Conservation (phyloP, 1,140 invertebrate species). For the Drosophila arawakana region DNA sequence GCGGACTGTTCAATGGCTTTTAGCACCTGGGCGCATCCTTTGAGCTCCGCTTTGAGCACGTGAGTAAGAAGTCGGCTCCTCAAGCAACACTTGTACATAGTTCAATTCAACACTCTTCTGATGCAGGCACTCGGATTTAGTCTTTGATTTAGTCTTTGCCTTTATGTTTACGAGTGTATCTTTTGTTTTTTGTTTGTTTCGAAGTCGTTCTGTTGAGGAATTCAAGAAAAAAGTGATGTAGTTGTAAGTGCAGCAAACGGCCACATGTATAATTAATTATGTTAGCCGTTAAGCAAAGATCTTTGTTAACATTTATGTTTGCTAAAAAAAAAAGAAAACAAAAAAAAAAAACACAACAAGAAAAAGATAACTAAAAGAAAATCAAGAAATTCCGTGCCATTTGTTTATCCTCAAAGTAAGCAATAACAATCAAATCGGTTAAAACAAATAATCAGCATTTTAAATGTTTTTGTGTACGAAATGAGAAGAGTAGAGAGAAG, state of each 20-base stretch:
- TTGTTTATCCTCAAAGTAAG: constrained; percentile 77
- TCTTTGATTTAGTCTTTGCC: constrained; percentile 44
- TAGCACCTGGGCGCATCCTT: constrained; percentile 78
- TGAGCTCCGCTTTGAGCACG: constrained; percentile 51
- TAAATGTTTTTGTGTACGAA: constrained; percentile 59
- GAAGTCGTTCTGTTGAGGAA: constrained; percentile 57
- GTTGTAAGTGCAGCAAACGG: constrained; percentile 75
- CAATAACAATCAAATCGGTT: constrained; percentile 79
- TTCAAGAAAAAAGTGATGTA: constrained; percentile 82
- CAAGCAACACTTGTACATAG: constrained; percentile 56
- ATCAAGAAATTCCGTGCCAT: constrained; percentile 79
- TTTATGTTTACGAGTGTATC: constrained; percentile 42
- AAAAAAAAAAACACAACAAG: constrained; percentile 4
- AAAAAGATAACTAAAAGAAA: constrained; percentile 26
- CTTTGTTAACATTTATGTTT: constrained; percentile 75
- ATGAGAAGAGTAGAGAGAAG: constrained; percentile 15
- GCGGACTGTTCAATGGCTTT: constrained; percentile 64
- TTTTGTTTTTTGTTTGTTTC: constrained; percentile 17
- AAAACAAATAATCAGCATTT: constrained; percentile 65
- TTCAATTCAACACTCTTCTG: constrained; percentile 39
- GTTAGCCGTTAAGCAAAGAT: constrained; percentile 43
- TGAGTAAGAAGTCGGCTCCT: constrained; percentile 59
- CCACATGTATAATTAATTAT: constrained; percentile 29
- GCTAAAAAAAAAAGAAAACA: constrained; percentile 50
- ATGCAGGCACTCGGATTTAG: constrained; percentile 37